Evolutionary conservation across 2,888 invertebrate species (phyloP).

Genomic region (Aphelenchoides bicaudatus): DNA sequence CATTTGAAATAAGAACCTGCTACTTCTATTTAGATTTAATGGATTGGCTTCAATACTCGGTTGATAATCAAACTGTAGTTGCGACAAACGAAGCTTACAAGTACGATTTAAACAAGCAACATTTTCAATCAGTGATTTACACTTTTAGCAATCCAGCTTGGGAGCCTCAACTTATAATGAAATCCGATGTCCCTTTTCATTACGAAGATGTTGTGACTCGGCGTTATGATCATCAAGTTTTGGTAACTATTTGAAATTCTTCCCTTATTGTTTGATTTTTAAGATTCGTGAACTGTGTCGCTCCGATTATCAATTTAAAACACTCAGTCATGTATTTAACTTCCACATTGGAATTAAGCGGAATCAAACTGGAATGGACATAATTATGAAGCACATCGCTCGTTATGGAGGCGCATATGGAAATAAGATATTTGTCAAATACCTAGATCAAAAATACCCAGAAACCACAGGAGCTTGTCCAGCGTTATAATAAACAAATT

Average conservation of each 20-base stretch:
- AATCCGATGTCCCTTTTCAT: slow-evolving; percentile 31
- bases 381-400: slow-evolving; percentile 7
- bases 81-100: slow-evolving; percentile 6
- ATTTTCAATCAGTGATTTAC: no score
- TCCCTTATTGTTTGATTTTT: slow-evolving; percentile 21
- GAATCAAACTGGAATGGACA: slow-evolving; percentile 17
- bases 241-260: slow-evolving; percentile 23
- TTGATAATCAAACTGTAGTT: slow-evolving; percentile 20
- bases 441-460: slow-evolving; percentile 2
- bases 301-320: slow-evolving; percentile 33
- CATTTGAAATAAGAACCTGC: no score
- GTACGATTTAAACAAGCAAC: slow-evolving; percentile 13
- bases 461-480: slow-evolving; percentile 3
- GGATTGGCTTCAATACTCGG: slow-evolving; percentile 31
- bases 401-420: neutral
- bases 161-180: slow-evolving; percentile 39
- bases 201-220: slow-evolving; percentile 30
- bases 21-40: no score
- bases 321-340: slow-evolving; percentile 39
- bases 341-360: slow-evolving; percentile 35
- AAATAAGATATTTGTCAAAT: neutral
- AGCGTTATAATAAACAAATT: neutral
- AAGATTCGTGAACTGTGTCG: slow-evolving; percentile 35
- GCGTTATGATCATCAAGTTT: slow-evolving; percentile 37
- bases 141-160: slow-evolving; percentile 16